Evolutionary conservation across 2,797 vertebrate species (phyloP).

Genomic region (Onychomys leucogaster): DNA sequence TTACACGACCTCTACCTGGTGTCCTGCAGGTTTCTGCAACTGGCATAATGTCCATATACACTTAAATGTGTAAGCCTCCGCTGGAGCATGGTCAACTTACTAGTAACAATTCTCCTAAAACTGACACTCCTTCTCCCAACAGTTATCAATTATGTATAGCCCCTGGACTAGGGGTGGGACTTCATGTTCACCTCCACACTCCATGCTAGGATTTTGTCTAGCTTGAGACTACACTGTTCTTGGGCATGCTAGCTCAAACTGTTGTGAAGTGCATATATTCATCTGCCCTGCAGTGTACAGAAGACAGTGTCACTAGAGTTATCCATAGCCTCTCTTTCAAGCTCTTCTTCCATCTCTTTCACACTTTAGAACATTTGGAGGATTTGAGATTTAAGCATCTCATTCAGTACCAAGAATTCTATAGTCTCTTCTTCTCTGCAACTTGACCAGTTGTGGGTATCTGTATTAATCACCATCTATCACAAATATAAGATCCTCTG

Average conservation of each 20-base stretch:
- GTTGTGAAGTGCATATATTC: neutral
- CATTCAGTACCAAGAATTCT: neutral
- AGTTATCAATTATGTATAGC: neutral
- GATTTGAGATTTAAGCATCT: neutral
- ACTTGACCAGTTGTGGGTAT: no score
- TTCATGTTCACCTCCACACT: neutral
- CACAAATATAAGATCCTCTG: neutral
- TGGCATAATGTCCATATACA: neutral
- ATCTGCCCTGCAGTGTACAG: neutral
- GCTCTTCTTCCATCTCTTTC: neutral
- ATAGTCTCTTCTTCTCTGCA: neutral
- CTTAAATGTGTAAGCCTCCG: neutral
- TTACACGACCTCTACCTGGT: accelerated
- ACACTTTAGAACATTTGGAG: neutral
- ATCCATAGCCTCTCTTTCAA: neutral
- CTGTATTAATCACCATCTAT: neutral
- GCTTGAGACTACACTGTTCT: neutral
- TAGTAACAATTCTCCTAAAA: neutral
- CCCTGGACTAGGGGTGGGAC: neutral
- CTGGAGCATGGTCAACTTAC: neutral
- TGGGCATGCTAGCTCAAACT: neutral
- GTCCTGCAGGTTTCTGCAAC: neutral
- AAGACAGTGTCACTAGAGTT: neutral
- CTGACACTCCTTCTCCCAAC: neutral
- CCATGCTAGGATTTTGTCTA: neutral